Percentiles rank a stretch among this genome's conserved stretches.
Conservation (phyloP, 2,113 vertebrate genomes). For the Daboia siamensis region DNA sequence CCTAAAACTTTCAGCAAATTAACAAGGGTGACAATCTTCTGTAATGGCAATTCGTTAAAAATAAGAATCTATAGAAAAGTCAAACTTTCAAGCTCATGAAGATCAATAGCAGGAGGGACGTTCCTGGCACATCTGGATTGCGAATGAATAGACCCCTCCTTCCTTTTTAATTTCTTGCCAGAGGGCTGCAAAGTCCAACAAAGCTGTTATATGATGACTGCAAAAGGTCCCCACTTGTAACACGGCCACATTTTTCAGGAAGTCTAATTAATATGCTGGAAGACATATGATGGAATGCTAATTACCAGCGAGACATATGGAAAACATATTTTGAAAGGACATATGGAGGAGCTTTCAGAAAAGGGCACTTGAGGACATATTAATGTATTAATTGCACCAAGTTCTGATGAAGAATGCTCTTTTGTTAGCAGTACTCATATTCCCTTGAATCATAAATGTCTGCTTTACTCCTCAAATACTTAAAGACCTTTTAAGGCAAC, state of each 20-base stretch:
- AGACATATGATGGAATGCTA: conserved; percentile 66
- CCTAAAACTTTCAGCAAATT: not conserved
- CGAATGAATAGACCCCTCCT: not conserved
- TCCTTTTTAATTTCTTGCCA: conserved; percentile 31
- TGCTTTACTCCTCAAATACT: conserved; percentile 18
- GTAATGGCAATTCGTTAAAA: not conserved
- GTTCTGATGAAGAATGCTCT: conserved; percentile 61
- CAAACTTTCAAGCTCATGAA: not conserved
- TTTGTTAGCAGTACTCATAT: conserved; percentile 52
- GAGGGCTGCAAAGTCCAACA: not conserved
- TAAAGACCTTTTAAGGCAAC: not conserved
- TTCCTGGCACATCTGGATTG: not conserved
- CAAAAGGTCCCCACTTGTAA: conserved; percentile 54
- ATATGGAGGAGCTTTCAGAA: conserved; percentile 68
- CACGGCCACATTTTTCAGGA: conserved; percentile 59
- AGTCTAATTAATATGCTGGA: conserved; percentile 60
- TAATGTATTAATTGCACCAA: conserved; percentile 63
- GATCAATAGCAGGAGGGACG: not conserved
- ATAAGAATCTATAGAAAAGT: not conserved
- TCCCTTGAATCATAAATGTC: conserved; percentile 48
- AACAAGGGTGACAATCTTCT: not conserved
- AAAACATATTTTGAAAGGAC: conserved; percentile 64
- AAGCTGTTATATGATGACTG: conserved; percentile 29
- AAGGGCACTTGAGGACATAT: conserved; percentile 66
- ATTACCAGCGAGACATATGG: conserved; percentile 66